Percentiles rank a stretch among this genome's conserved stretches.
phyloP scores from a whole-genome alignment of 2,888 invertebrate species.

The Lamproptera curius region DNA sequence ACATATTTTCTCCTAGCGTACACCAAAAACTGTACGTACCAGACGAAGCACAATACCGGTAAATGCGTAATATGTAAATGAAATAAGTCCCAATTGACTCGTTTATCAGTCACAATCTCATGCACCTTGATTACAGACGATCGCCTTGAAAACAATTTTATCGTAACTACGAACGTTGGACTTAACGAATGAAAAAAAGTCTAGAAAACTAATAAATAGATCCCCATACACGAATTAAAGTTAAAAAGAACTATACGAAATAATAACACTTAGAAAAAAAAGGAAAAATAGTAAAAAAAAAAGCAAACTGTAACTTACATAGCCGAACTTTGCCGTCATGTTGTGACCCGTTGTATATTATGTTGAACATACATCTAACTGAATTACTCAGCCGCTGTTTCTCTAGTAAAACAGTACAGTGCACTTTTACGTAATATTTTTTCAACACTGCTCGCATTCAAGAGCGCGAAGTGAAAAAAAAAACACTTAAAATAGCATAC shows the following conservation, averaged over 20 bases:
- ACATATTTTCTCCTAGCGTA: too few species aligned
- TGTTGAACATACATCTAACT: slow-evolving; percentile 76
- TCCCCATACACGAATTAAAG: slow-evolving; percentile 25
- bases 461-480: slow-evolving; percentile 44
- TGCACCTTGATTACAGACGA: slow-evolving; percentile 14
- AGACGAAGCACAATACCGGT: slow-evolving; percentile 18
- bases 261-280: slow-evolving; percentile 27
- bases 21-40: not conserved
- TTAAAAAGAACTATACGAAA: slow-evolving; percentile 23
- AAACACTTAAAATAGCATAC: slow-evolving; percentile 68
- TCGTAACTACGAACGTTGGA: slow-evolving; percentile 10
- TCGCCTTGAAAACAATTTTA: slow-evolving; percentile 20
- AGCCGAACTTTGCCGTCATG: slow-evolving; percentile 80
- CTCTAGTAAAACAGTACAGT: slow-evolving; percentile 67
- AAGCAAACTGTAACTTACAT: slow-evolving; percentile 55
- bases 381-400: slow-evolving; percentile 69
- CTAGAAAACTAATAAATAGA: slow-evolving; percentile 19
- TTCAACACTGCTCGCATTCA: slow-evolving; percentile 67
- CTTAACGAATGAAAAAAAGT: slow-evolving; percentile 7
- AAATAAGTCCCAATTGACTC: slow-evolving; percentile 26
- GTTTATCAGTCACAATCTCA: slow-evolving; percentile 25
- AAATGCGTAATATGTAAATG: slow-evolving; percentile 22
- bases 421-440: slow-evolving; percentile 72
- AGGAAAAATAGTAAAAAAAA: slow-evolving; percentile 9
- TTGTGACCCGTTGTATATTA: slow-evolving; percentile 78